Conservation (phyloP, 92 coral and sea anemone genomes). For the Palythoa caribaeorum region DNA sequence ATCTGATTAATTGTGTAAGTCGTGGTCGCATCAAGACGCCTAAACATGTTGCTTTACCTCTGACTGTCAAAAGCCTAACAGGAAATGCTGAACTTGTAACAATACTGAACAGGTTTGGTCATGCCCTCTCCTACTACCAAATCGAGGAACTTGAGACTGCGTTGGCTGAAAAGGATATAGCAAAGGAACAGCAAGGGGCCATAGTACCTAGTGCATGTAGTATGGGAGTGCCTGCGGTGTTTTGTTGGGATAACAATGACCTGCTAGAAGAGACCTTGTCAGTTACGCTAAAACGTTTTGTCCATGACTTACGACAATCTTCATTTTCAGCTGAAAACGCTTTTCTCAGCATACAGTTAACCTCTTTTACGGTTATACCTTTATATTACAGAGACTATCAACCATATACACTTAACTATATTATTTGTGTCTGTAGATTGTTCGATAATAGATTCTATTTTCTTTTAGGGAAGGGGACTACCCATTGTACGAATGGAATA, state of each 20-base stretch:
- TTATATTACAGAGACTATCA: too few relatives aligned
- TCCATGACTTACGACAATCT: background rate
- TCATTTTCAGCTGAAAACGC: too few relatives aligned
- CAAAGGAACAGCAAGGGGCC: constrained; percentile 60
- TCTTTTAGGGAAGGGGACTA: too few relatives aligned
- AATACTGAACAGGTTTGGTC: constrained; percentile 72
- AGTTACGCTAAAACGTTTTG: constrained; percentile 35
- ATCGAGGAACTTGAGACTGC: constrained; percentile 82
- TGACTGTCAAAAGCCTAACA: constrained; percentile 78
- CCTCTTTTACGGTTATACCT: too few relatives aligned
- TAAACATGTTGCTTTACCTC: constrained; percentile 69
- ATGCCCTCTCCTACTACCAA: constrained; percentile 63
- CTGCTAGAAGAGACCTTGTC: constrained; percentile 78
- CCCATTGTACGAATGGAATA: too few relatives aligned
- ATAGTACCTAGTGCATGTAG: constrained; percentile 64
- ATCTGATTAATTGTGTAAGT: constrained; percentile 67
- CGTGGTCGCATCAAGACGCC: constrained; percentile 72
- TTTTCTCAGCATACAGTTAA: too few relatives aligned
- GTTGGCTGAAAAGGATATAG: constrained; percentile 66
- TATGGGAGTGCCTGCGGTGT: constrained; percentile 60
- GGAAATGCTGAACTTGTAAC: constrained; percentile 65
- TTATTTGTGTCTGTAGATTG: too few relatives aligned
- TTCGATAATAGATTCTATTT: too few relatives aligned
- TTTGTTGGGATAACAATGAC: constrained; percentile 82
- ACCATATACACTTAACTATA: too few relatives aligned